Percentiles rank a stretch among this genome's conserved stretches.
Evolutionary conservation across 2,113 vertebrate species (phyloP).

Genomic region (Daboia siamensis): DNA sequence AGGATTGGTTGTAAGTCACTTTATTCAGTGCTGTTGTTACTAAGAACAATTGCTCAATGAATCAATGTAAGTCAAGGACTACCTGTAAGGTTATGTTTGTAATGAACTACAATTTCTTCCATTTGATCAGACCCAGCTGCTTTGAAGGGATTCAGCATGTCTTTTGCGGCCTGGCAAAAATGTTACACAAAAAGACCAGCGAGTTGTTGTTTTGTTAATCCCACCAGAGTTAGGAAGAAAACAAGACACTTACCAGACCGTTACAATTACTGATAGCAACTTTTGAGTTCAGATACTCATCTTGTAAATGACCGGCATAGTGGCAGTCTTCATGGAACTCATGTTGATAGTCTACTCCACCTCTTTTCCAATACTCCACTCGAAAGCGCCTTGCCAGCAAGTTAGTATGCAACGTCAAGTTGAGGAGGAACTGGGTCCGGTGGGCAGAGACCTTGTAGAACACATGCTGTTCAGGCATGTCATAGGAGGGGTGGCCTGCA

Average conservation of each 20-base stretch:
- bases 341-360: conserved; percentile 88
- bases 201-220: not conserved
- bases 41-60: not conserved
- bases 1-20: not conserved
- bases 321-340: conserved; percentile 88
- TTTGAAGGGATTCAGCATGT: not conserved
- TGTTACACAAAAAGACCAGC: not conserved
- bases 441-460: conserved; percentile 93
- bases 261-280: conserved; percentile 98
- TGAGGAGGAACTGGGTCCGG: conserved; percentile 88
- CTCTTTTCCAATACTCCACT: conserved; percentile 94
- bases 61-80: not conserved
- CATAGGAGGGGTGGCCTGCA: conserved; percentile 64
- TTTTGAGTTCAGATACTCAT: conserved; percentile 82
- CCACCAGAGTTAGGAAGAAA: not conserved
- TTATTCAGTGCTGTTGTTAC: not conserved
- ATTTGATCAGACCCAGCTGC: not conserved
- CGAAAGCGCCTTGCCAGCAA: conserved; percentile 89
- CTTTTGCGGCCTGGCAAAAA: not conserved
- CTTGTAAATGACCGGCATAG: conserved; percentile 90
- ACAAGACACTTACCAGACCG: conserved; percentile 84
- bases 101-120: not conserved
- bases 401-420: conserved; percentile 86
- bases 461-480: conserved; percentile 70
- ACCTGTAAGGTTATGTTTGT: not conserved